Percentiles rank a stretch among this genome's conserved stretches.
Conservation (phyloP, 2,113 vertebrate genomes). For the Centropus unirufus region DNA sequence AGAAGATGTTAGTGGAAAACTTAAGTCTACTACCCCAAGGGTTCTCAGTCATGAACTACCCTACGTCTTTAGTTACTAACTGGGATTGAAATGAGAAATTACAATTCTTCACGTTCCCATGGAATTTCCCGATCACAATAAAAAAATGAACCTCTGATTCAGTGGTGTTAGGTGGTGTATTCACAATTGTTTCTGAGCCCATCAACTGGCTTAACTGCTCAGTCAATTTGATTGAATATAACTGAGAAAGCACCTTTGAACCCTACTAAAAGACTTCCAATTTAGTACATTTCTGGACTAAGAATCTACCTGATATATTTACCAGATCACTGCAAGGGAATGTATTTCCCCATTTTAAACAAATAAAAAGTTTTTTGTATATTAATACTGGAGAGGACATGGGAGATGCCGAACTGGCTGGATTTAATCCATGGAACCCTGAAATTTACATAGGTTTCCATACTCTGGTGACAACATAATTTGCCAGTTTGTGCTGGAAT, state of each 20-base stretch:
- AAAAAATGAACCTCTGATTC: neutral
- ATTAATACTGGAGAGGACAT: neutral
- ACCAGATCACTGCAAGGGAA: neutral
- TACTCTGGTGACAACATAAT: neutral
- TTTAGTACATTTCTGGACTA: neutral
- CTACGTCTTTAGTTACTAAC: neutral
- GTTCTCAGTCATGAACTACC: neutral
- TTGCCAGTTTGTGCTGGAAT: neutral
- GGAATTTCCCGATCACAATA: neutral
- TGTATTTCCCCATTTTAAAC: neutral
- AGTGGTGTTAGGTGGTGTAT: neutral
- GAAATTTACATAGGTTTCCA: neutral
- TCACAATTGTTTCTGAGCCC: neutral
- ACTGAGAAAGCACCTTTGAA: neutral
- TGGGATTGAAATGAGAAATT: neutral
- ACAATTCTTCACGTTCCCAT: neutral
- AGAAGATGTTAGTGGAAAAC: neutral
- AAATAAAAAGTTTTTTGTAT: neutral
- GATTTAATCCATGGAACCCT: neutral
- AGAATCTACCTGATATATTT: neutral
- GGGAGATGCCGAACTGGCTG: neutral
- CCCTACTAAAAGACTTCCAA: neutral
- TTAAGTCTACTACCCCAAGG: neutral
- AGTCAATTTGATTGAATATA: neutral
- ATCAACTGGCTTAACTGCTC: neutral